A percentile compares a stretch with the other conserved stretches of the same genome.
phyloP scores from a whole-genome alignment of 2,888 invertebrate genomes.

The Ornithoptera priamus region DNA sequence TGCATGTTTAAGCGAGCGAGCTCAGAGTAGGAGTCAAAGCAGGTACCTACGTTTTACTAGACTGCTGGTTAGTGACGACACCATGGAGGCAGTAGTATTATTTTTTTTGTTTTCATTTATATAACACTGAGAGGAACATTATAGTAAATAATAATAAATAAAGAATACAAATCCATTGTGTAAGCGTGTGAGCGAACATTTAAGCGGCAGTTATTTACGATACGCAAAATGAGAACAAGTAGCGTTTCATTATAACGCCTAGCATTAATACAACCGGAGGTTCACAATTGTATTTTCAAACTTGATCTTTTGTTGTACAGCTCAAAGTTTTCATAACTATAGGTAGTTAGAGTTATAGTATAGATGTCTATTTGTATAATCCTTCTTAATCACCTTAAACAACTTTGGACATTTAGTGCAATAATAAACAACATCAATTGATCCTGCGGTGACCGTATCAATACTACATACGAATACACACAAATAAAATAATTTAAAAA shows the following conservation, averaged over 20 bases:
- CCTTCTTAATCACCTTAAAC: too few species aligned
- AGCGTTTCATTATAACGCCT: background rate
- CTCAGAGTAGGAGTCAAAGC: too few species aligned
- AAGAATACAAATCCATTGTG: background rate
- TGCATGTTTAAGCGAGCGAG: too few species aligned
- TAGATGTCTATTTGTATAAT: too few species aligned
- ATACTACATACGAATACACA: too few species aligned
- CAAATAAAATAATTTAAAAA: too few species aligned
- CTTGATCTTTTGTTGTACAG: background rate
- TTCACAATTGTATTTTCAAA: background rate
- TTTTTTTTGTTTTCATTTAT: background rate
- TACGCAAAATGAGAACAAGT: background rate
- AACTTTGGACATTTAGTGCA: too few species aligned
- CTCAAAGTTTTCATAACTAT: background rate
- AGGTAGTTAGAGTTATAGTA: too few species aligned
- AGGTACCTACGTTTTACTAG: too few species aligned
- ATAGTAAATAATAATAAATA: background rate
- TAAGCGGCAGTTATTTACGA: background rate
- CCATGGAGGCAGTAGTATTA: background rate
- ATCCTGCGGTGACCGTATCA: too few species aligned
- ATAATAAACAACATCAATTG: too few species aligned
- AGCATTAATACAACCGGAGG: background rate
- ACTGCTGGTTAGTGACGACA: too few species aligned
- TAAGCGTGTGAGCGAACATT: background rate
- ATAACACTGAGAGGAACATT: background rate